Evolutionary conservation across 2,797 vertebrate genomes (phyloP).

Genomic region (Mus spretus): DNA sequence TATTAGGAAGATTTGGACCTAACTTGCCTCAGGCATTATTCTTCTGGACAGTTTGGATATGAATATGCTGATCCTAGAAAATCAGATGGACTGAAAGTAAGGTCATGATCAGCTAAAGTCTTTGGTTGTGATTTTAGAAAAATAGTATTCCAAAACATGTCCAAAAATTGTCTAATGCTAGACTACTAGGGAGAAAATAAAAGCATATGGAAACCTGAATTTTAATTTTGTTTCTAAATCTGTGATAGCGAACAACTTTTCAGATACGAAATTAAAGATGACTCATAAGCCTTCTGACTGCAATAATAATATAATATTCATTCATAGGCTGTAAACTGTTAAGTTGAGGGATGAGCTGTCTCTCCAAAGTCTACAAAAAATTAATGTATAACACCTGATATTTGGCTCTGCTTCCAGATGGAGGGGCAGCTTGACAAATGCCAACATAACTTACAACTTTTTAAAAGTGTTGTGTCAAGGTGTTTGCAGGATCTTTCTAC

Average conservation of each 20-base stretch:
- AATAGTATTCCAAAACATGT: conserved; percentile 21
- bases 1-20: conserved; percentile 31
- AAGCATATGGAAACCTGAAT: conserved; percentile 50
- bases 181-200: not conserved
- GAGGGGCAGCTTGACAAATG: conserved; percentile 84
- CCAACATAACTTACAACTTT: conserved; percentile 80
- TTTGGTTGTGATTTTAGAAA: not conserved
- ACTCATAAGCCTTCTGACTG: conserved; percentile 45
- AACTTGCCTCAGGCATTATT: conserved; percentile 10
- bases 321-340: conserved; percentile 54
- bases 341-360: conserved; percentile 62
- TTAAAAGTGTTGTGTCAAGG: conserved; percentile 68
- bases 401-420: conserved; percentile 80
- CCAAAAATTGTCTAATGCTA: conserved; percentile 13
- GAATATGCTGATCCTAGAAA: conserved; percentile 7
- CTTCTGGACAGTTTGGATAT: not conserved
- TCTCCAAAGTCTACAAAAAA: conserved; percentile 70
- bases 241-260: conserved; percentile 48
- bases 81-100: not conserved
- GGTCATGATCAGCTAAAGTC: not conserved
- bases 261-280: conserved; percentile 60
- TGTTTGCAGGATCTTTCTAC: conserved; percentile 69
- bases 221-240: conserved; percentile 68
- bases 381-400: conserved; percentile 81
- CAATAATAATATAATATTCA: conserved; percentile 59